These are phyloP conservation scores for Chelonus insularis DNA, from an alignment of 1,140 invertebrate species.

Conservation along the genomic window DNA sequence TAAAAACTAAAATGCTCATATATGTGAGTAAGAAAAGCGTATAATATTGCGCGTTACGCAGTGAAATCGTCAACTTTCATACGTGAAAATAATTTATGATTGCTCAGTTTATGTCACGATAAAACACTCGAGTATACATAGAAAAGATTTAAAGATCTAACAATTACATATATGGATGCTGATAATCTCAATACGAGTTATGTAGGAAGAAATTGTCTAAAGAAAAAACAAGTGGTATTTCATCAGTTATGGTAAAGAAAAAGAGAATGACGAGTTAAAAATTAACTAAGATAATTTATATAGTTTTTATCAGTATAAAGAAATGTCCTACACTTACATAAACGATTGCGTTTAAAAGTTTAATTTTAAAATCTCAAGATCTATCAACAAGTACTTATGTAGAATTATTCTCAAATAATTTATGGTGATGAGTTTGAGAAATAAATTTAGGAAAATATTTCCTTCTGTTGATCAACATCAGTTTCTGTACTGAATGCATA, in stretches of 20 bases:
- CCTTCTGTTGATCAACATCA: no score
- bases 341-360: no score
- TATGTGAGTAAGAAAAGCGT: not conserved
- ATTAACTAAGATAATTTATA: not conserved
- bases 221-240: not conserved
- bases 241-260: not conserved
- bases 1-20: no score
- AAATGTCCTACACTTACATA: not conserved
- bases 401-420: not conserved
- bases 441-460: no score
- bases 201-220: slow-evolving; percentile 3
- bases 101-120: not conserved
- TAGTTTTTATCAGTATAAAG: not conserved
- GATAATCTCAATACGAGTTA: not conserved
- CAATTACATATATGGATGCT: not conserved
- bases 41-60: not conserved
- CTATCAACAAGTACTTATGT: no score
- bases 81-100: slow-evolving; percentile 1
- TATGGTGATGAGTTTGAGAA: no score
- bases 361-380: no score
- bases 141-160: slow-evolving; percentile 2
- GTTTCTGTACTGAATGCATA: no score
- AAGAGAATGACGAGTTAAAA: not conserved
- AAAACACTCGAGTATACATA: not conserved
- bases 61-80: slow-evolving; percentile 9